These are phyloP conservation scores for Montipora capitata DNA, from an alignment of 92 coral and sea anemone genomes.

Conservation along the genomic window DNA sequence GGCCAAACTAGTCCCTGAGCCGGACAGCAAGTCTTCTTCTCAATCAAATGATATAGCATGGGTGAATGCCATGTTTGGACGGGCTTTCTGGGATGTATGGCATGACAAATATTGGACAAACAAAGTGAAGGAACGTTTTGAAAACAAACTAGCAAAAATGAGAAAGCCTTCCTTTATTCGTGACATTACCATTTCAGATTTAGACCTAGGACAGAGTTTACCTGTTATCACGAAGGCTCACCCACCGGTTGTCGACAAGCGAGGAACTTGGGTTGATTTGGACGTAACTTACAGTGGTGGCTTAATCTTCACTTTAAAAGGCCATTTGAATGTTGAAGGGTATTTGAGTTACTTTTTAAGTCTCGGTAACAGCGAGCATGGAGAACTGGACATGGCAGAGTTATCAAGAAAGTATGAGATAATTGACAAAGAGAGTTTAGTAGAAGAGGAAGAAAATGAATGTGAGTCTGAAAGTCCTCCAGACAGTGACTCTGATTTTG, in stretches of 20 bases:
- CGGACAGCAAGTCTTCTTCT: conserved; percentile 64
- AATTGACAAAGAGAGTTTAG: conserved; percentile 72
- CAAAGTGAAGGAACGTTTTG: conserved; percentile 93
- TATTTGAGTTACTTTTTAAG: conserved; percentile 86
- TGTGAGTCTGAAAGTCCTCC: conserved; percentile 87
- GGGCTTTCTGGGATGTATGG: conserved; percentile 99
- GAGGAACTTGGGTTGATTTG: conserved; percentile 98
- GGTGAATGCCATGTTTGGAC: conserved; percentile 96
- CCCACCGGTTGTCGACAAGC: conserved; percentile 88
- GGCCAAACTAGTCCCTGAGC: conserved; percentile 81
- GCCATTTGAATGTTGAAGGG: conserved; percentile 95
- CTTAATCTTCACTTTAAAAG: conserved; percentile 90
- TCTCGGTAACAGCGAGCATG: conserved; percentile 76
- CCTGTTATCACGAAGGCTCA: conserved; percentile 90
- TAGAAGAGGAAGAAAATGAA: conserved; percentile 56
- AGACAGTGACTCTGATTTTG: conserved; percentile 93
- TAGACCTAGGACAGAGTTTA: conserved; percentile 91
- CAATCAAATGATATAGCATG: conserved; percentile 89
- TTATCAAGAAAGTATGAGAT: conserved; percentile 83
- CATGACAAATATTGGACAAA: conserved; percentile 97
- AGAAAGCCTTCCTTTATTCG: conserved; percentile 97
- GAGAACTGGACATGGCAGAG: conserved; percentile 91
- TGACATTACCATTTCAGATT: conserved; percentile 91
- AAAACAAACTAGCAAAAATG: conserved; percentile 90
- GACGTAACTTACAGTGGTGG: conserved; percentile 98